A percentile compares a stretch with the other conserved stretches of the same genome.
Conservation (phyloP, 2,113 vertebrate genomes). For the Ameiurus melas region DNA sequence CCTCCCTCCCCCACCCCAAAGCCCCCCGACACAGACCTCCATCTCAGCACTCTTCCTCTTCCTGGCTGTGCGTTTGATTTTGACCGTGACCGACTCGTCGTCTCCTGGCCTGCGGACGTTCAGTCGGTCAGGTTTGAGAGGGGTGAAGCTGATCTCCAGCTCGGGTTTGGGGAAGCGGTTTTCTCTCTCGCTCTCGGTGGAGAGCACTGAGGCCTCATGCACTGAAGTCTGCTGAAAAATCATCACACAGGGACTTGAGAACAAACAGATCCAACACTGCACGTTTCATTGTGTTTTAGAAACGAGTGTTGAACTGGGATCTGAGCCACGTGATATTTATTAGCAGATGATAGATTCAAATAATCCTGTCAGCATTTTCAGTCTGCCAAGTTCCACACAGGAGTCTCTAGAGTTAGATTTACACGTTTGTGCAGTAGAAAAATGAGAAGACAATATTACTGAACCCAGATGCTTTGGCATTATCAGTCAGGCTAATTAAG, state of each 20-base stretch:
- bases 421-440: not conserved
- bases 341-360: slow-evolving; percentile 12
- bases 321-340: not conserved
- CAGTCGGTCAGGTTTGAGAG: slow-evolving; percentile 77
- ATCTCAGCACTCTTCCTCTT: slow-evolving; percentile 86
- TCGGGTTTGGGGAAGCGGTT: slow-evolving; percentile 82
- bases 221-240: slow-evolving; percentile 46
- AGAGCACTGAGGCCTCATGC: slow-evolving; percentile 79
- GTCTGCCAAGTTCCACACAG: not conserved
- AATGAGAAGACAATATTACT: not conserved
- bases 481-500: not conserved
- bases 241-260: not conserved
- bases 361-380: not conserved
- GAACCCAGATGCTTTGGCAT: not conserved
- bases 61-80: slow-evolving; percentile 67
- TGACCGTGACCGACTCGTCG: slow-evolving; percentile 70
- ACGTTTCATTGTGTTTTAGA: not conserved
- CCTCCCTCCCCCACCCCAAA: too few species aligned
- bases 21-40: slow-evolving; percentile 70
- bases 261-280: not conserved
- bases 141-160: slow-evolving; percentile 77
- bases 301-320: not conserved
- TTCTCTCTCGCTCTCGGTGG: slow-evolving; percentile 68
- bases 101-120: slow-evolving; percentile 75
- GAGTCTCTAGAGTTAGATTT: not conserved